A percentile compares a stretch with the other conserved stretches of the same genome.
Evolutionary conservation across 2,888 invertebrate species (phyloP).

Genomic region (Acronicta aceris): DNA sequence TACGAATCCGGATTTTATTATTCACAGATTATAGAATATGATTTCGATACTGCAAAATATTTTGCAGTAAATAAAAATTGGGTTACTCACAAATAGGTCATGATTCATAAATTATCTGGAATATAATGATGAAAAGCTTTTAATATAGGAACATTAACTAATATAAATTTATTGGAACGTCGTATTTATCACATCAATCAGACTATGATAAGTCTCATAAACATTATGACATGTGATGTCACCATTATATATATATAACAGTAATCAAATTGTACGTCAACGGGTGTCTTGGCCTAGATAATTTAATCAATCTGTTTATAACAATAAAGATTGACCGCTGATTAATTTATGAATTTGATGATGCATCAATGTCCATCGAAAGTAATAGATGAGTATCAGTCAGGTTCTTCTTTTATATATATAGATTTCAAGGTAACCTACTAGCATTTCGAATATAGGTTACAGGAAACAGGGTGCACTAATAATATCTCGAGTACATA

Average conservation of each 20-base stretch:
- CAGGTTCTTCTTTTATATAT: too few species aligned
- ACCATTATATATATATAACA: constrained; percentile 13
- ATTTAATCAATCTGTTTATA: constrained; percentile 38
- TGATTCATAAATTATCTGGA: neutral
- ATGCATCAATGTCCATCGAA: neutral
- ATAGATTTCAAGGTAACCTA: too few species aligned
- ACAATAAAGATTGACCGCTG: constrained; percentile 5
- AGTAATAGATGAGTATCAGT: too few species aligned
- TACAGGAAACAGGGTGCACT: neutral
- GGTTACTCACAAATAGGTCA: constrained; percentile 4
- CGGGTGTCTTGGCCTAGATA: constrained; percentile 16
- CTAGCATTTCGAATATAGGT: neutral
- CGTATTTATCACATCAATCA: constrained; percentile 10
- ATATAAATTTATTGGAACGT: neutral
- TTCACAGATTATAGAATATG: constrained; percentile 8
- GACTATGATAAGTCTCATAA: constrained; percentile 12
- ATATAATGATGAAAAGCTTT: neutral
- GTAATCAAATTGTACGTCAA: constrained; percentile 26
- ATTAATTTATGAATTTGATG: constrained; percentile 5
- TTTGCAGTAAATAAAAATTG: constrained; percentile 8
- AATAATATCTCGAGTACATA: constrained; percentile 20
- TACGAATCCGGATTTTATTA: constrained; percentile 6
- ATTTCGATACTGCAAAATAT: constrained; percentile 4
- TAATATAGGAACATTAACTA: neutral
- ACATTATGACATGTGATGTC: constrained; percentile 20